These are phyloP conservation scores for Acanthosepion lycidas DNA, from an alignment of 2,888 invertebrate genomes.

Conservation along the genomic window DNA sequence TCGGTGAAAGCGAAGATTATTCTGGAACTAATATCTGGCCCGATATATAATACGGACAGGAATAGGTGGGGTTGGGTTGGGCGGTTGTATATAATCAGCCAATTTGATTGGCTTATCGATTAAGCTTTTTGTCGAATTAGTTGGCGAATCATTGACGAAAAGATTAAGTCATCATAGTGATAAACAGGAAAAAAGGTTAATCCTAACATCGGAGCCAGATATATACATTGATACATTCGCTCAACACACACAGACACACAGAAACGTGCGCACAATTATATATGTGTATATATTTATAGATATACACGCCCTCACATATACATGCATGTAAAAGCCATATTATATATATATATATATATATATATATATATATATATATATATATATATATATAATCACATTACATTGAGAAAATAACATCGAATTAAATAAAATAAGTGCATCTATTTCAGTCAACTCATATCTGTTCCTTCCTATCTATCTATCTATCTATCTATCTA, in stretches of 20 bases:
- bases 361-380: neutral
- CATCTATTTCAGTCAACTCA: neutral
- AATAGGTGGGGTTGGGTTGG: too few species aligned
- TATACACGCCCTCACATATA: neutral
- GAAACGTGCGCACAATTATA: neutral
- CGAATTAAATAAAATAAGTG: neutral
- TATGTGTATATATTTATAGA: too few species aligned
- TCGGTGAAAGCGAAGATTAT: too few species aligned
- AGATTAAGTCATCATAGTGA: neutral
- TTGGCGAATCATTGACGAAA: neutral
- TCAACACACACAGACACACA: neutral
- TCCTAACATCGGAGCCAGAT: neutral
- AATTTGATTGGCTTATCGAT: neutral
- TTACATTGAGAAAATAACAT: neutral
- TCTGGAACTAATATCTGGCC: too few species aligned
- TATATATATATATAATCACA: neutral
- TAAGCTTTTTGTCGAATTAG: neutral
- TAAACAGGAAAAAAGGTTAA: neutral
- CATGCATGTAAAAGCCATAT: neutral
- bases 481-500: neutral
- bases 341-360: neutral
- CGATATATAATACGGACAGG: too few species aligned
- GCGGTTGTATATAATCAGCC: neutral
- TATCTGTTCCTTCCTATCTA: neutral
- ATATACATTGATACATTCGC: neutral